Evolutionary conservation across 2,797 vertebrate species (phyloP).

Genomic region (Myotis vivesi): DNA sequence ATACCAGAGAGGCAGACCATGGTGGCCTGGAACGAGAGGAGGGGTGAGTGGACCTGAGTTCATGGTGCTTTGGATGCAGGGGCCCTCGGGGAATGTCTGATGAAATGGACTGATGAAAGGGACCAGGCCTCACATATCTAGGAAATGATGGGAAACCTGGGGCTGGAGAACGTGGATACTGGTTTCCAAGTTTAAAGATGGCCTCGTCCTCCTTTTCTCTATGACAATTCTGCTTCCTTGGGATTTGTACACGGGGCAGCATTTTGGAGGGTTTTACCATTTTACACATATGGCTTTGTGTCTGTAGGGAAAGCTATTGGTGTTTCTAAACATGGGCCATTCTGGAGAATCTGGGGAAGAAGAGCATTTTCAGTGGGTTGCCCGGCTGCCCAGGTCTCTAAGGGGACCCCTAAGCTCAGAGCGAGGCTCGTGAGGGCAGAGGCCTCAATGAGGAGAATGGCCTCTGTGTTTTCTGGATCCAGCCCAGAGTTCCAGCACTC

Average conservation of each 20-base stretch:
- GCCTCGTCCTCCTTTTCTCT: neutral
- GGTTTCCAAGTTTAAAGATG: neutral
- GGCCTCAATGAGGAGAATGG: neutral
- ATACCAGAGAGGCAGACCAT: neutral
- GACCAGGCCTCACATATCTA: neutral
- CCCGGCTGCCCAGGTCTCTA: neutral
- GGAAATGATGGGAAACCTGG: neutral
- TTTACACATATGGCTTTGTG: neutral
- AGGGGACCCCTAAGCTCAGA: neutral
- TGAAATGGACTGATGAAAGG: neutral
- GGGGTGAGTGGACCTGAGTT: neutral
- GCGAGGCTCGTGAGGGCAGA: neutral
- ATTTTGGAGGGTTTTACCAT: neutral
- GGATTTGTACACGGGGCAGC: neutral
- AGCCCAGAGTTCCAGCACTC: neutral
- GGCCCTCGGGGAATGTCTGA: neutral
- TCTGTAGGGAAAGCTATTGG: neutral
- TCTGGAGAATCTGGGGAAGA: neutral
- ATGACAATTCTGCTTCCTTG: neutral
- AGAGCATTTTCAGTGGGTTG: neutral
- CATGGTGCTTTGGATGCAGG: neutral
- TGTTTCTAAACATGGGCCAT: neutral
- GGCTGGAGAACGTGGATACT: neutral
- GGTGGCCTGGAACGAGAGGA: neutral
- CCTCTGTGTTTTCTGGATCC: neutral